Evolutionary conservation across 2,113 vertebrate species (phyloP), one percentile per base, ranked within the genome.

Genomic region (Agapornis roseicollis): DNA sequence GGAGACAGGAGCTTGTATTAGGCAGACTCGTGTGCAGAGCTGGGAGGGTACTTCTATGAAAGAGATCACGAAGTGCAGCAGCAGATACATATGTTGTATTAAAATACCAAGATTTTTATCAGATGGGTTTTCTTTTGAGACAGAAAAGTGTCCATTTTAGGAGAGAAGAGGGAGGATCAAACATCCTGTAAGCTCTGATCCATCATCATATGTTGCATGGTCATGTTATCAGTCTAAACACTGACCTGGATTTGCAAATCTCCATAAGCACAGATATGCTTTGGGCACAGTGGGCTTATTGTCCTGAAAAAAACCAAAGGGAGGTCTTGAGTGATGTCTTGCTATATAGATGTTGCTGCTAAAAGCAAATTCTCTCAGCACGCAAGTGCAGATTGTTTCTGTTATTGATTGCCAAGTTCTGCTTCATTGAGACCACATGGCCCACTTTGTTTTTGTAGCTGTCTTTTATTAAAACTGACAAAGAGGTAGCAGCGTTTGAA

Each of bases 381-480:
- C 93, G 66, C 35, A 70, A 82, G 82, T 76, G 79, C 92, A 96
- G 94, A 94, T 93, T 94, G 87, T 93, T 92, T 93, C 88, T 90
- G 46, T 88, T 96, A 93, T 89, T 95, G 96, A 95, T 96, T 94
- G 90, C 80, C 47, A 35, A 2, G 89, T 93, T 82, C 55, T 49
- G 69, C 92, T 94, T 97, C 91, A 95, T 93, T 94, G 95, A 95
- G 96, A 96, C 87, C 96, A 94, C 96, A 96, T 95, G 96, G 93
- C 80, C 82, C 85, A 85, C 89, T 95, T 93, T 93, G 91, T 96
- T 97, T 97, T 96, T 85, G 73, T 91, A 94, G 92, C 94, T 95
- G 95, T 85, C 85, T 91, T 97, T 96, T 96, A 97, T 97, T 96
- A 96, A 95, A 96, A 90, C 82, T 89, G 96, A 97, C 96, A 97